Evolutionary conservation across 1,140 invertebrate genomes (phyloP).

Genomic region (Leucophenga varia): DNA sequence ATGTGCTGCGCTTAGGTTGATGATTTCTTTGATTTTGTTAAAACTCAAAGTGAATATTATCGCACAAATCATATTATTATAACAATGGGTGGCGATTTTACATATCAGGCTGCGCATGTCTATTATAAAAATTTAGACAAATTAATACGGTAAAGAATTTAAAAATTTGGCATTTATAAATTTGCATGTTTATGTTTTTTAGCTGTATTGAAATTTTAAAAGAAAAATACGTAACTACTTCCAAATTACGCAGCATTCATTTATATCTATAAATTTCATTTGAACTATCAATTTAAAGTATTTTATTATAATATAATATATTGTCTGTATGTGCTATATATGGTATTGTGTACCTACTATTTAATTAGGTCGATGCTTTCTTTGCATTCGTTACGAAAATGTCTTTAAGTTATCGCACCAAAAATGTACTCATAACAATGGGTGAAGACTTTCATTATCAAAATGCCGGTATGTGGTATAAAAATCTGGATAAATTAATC

Average conservation of each 20-base stretch:
- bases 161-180: too few relatives aligned
- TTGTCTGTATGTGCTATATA: too few relatives aligned
- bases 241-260: too few relatives aligned
- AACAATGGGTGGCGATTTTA: slow-evolving; percentile 94
- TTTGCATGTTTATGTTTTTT: too few relatives aligned
- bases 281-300: too few relatives aligned
- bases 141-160: slow-evolving; percentile 83
- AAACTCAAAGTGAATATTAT: slow-evolving; percentile 62
- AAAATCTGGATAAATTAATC: slow-evolving; percentile 86
- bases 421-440: slow-evolving; percentile 85
- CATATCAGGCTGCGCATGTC: slow-evolving; percentile 80
- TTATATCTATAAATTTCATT: too few relatives aligned
- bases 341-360: too few relatives aligned
- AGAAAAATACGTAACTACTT: too few relatives aligned
- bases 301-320: too few relatives aligned
- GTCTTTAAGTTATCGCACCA: slow-evolving; percentile 63
- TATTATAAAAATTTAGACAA: slow-evolving; percentile 91
- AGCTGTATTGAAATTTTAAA: too few relatives aligned
- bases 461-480: slow-evolving; percentile 80
- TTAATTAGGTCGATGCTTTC: slow-evolving; percentile 63
- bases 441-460: slow-evolving; percentile 91
- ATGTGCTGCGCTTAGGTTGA: slow-evolving; percentile 63
- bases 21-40: slow-evolving; percentile 62
- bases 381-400: slow-evolving; percentile 61
- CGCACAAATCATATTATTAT: slow-evolving; percentile 77